These are phyloP conservation scores for Agonopterix subpropinquella DNA, from an alignment of 2,888 invertebrate genomes.

Conservation along the genomic window DNA sequence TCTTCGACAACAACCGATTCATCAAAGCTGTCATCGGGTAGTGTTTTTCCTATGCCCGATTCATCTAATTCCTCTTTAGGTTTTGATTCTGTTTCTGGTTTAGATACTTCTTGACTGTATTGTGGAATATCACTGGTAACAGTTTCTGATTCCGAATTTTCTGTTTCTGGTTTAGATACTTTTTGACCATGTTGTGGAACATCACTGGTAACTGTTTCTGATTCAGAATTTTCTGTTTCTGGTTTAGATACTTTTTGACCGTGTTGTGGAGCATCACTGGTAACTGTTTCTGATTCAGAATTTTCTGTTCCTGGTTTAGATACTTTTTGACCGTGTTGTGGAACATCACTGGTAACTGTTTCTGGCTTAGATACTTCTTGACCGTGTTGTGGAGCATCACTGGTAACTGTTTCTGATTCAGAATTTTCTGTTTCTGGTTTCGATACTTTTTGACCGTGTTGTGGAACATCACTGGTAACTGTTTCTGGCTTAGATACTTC, in stretches of 20 bases:
- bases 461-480: too few relatives aligned
- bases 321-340: background rate
- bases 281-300: background rate
- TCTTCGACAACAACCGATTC: constrained; percentile 47
- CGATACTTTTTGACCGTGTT: background rate
- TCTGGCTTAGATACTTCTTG: background rate
- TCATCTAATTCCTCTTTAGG: constrained; percentile 20
- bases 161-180: background rate
- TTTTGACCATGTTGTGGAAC: background rate
- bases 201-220: background rate
- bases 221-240: background rate
- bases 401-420: background rate
- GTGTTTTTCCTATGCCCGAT: constrained; percentile 36
- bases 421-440: background rate
- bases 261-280: too few relatives aligned
- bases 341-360: background rate
- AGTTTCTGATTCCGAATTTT: background rate
- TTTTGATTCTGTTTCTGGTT: constrained; percentile 3
- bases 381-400: background rate
- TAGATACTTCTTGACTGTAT: background rate
- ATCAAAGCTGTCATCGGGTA: constrained; percentile 57
- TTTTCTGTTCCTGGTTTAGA: background rate
- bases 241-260: background rate
- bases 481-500: background rate
- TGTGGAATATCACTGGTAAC: background rate